These are phyloP conservation scores for Muschampia plurimacula DNA, from an alignment of 2,888 invertebrate species.

Conservation along the genomic window DNA sequence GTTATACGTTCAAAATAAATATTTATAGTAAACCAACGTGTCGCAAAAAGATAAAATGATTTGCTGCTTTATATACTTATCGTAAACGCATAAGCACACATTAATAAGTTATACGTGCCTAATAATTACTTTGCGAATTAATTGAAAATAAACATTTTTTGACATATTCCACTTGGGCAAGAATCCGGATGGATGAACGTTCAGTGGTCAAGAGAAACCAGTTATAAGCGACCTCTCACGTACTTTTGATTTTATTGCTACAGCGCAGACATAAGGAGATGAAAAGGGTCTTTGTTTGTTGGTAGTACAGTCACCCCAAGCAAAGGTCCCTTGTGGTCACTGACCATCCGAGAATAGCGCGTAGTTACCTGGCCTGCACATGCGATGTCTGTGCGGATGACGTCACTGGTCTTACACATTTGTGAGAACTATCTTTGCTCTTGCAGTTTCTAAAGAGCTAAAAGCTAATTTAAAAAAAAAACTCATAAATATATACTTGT, in stretches of 20 bases:
- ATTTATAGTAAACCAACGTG: no score
- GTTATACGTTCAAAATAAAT: neutral
- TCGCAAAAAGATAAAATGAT: neutral
- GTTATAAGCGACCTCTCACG: slow-evolving; percentile 51
- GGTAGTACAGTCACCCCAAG: slow-evolving; percentile 81
- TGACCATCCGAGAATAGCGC: slow-evolving; percentile 82
- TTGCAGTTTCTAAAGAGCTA: no score
- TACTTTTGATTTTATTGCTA: slow-evolving; percentile 50
- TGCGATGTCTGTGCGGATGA: slow-evolving; percentile 56
- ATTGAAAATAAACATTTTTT: neutral
- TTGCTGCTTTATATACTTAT: no score
- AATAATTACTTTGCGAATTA: neutral
- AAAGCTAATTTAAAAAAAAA: no score
- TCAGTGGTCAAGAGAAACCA: neutral
- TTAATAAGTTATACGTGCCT: no score
- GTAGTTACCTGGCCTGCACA: slow-evolving; percentile 70
- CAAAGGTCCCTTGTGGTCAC: slow-evolving; percentile 79
- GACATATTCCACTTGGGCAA: neutral
- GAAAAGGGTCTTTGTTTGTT: slow-evolving; percentile 55
- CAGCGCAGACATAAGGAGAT: slow-evolving; percentile 36
- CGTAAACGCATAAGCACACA: no score
- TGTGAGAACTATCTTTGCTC: slow-evolving; percentile 17
- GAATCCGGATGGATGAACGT: neutral
- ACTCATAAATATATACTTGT: no score
- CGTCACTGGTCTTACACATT: slow-evolving; percentile 59